A percentile compares a stretch with the other conserved stretches of the same genome.
Evolutionary conservation across 2,888 invertebrate species (phyloP).

Genomic region (Phengaris alcon): DNA sequence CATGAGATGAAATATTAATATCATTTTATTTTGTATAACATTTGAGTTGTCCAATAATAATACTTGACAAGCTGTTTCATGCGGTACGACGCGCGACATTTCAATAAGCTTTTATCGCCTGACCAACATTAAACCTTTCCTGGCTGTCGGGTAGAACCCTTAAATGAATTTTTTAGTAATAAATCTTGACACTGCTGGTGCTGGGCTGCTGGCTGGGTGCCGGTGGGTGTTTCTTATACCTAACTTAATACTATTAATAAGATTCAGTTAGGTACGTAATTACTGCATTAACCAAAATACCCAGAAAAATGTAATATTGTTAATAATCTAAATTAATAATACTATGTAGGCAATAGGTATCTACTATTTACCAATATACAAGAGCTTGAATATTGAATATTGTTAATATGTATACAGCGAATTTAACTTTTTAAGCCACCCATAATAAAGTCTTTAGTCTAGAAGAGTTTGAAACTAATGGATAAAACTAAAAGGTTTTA

Average conservation of each 20-base stretch:
- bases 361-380: neutral
- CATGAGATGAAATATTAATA: neutral
- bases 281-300: neutral
- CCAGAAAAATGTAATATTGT: neutral
- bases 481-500: conserved; percentile 10
- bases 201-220: neutral
- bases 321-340: neutral
- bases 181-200: neutral
- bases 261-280: too few species aligned
- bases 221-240: neutral
- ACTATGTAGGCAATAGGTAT: neutral
- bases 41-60: too few species aligned
- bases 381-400: neutral
- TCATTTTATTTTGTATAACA: neutral
- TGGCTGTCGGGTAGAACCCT: neutral
- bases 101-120: neutral
- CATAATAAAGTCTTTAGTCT: neutral
- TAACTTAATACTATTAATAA: too few species aligned
- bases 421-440: neutral
- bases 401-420: neutral
- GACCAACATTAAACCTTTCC: neutral
- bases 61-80: neutral
- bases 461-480: neutral
- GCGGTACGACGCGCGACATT: neutral
- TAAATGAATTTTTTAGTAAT: neutral